Conservation (phyloP, 2,888 invertebrate species). For the Troglohyphantes excavatus region DNA sequence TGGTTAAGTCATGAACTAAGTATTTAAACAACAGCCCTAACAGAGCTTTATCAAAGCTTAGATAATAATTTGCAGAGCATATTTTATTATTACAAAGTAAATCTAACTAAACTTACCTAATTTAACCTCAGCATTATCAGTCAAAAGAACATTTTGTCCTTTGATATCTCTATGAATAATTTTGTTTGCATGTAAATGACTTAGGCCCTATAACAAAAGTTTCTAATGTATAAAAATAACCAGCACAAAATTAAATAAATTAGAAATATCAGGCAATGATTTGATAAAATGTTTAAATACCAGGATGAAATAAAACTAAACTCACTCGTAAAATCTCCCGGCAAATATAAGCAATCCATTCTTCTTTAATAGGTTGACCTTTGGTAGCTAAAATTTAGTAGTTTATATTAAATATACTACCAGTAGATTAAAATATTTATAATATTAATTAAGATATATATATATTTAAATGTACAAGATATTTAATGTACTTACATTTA, state of each 20-base stretch:
- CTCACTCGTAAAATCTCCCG: conserved; percentile 87
- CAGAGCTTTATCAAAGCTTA: too few species aligned
- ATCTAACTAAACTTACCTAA: conserved; percentile 83
- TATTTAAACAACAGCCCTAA: too few species aligned
- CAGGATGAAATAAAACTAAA: neutral
- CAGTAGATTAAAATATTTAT: neutral
- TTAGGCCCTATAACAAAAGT: conserved; percentile 88
- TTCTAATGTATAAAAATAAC: neutral
- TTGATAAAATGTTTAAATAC: neutral
- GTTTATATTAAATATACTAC: neutral
- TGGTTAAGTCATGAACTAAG: too few species aligned
- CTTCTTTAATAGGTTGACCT: conserved; percentile 98
- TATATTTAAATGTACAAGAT: neutral
- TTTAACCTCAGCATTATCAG: conserved; percentile 99
- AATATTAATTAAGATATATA: neutral
- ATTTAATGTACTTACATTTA: conserved; percentile 86
- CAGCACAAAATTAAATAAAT: neutral
- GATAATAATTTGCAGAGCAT: too few species aligned
- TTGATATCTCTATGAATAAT: conserved; percentile 99
- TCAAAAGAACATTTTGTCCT: conserved; percentile 99
- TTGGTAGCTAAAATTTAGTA: conserved; percentile 88
- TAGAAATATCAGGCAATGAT: neutral
- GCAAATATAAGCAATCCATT: conserved; percentile 99
- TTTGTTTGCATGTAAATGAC: conserved; percentile 98
- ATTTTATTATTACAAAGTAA: neutral